Conservation (phyloP, 2,113 vertebrate species). For the Hystrix brachyura region DNA sequence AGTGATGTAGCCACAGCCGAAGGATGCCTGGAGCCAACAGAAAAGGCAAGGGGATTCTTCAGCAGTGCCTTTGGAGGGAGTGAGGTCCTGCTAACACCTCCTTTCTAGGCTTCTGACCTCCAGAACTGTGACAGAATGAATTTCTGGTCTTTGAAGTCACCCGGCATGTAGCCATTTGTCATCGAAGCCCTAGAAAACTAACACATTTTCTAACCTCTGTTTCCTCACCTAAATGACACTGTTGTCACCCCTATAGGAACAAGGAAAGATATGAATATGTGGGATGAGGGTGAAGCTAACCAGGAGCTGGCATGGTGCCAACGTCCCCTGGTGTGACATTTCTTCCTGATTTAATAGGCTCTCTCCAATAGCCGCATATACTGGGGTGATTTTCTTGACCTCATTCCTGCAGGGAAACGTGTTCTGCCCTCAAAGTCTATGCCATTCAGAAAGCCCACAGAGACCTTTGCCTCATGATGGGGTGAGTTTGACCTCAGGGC, state of each 20-base stretch:
- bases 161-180: background rate
- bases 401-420: background rate
- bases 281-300: background rate
- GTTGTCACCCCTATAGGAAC: too few relatives aligned
- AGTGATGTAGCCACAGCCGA: background rate
- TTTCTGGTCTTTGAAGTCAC: background rate
- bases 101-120: background rate
- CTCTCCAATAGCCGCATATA: background rate
- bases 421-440: background rate
- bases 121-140: background rate
- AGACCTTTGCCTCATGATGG: background rate
- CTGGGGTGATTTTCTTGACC: too few relatives aligned
- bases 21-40: too few relatives aligned
- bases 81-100: background rate
- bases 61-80: too few relatives aligned
- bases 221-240: background rate
- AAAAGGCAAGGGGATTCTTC: background rate
- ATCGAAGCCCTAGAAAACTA: background rate
- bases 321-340: accelerated
- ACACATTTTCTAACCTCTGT: accelerated
- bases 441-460: background rate
- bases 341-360: accelerated
- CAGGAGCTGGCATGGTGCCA: background rate
- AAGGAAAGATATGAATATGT: background rate
- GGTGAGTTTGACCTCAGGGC: background rate